Conservation (phyloP, 2,113 vertebrate genomes). For the Triplophysa rosa region DNA sequence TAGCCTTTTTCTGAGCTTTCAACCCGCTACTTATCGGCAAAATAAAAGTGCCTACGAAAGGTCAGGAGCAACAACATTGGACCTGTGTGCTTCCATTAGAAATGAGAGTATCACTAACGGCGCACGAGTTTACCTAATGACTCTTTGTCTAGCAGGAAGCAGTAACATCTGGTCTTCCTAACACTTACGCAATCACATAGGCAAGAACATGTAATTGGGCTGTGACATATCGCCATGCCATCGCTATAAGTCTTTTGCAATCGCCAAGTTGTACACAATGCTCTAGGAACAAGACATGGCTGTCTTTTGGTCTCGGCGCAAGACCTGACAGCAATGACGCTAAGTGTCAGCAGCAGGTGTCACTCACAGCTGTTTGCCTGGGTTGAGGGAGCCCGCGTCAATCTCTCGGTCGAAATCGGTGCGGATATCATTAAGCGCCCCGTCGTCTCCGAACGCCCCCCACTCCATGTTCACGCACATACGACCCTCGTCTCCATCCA, state of each 20-base stretch:
- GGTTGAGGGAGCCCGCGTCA: conserved; percentile 92
- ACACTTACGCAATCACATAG: neutral
- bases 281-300: neutral
- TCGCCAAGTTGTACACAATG: neutral
- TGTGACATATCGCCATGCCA: neutral
- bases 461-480: conserved; percentile 99
- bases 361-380: conserved; percentile 93
- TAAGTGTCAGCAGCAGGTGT: neutral
- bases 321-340: neutral
- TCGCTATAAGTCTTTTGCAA: neutral
- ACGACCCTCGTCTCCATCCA: conserved; percentile 91
- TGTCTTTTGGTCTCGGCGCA: neutral
- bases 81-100: neutral
- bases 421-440: conserved; percentile 82
- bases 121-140: neutral
- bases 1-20: neutral
- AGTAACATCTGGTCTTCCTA: neutral
- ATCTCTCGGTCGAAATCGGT: conserved; percentile 90
- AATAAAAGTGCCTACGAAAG: neutral
- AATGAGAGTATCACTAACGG: neutral
- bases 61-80: neutral
- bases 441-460: conserved; percentile 94
- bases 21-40: neutral
- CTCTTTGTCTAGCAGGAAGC: neutral
- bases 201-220: neutral